A percentile compares a stretch with the other conserved stretches of the same genome.
phyloP scores from a whole-genome alignment of 2,888 invertebrate species.

The Caprella mutica region DNA sequence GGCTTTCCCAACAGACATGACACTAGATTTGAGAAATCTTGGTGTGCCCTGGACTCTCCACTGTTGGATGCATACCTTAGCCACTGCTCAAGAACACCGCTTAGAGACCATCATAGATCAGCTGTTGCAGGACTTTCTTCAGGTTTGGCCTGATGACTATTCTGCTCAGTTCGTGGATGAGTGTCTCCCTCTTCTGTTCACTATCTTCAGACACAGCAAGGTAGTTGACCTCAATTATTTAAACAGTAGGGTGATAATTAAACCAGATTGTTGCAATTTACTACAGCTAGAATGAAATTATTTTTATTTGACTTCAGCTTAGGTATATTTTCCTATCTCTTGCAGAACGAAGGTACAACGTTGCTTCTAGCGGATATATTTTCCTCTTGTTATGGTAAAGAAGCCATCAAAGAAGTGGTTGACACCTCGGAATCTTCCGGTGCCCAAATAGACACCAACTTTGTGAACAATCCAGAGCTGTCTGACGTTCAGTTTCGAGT shows the following conservation, averaged over 20 bases:
- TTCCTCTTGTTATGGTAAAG: constrained; percentile 79
- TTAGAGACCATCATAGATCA: constrained; percentile 77
- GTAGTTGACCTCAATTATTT: no score
- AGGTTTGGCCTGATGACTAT: constrained; percentile 81
- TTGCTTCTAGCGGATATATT: constrained; percentile 75
- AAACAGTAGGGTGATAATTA: no score
- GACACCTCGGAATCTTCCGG: constrained; percentile 47
- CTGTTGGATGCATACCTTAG: constrained; percentile 81
- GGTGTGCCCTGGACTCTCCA: constrained; percentile 85
- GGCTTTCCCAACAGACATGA: constrained; percentile 54
- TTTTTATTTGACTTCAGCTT: not conserved
- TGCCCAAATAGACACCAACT: constrained; percentile 78
- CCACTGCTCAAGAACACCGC: constrained; percentile 71
- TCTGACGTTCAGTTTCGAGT: constrained; percentile 87
- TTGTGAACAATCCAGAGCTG: constrained; percentile 84
- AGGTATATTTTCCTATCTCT: constrained; percentile 29
- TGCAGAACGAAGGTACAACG: constrained; percentile 75
- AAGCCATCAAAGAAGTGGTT: constrained; percentile 63
- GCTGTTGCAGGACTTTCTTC: constrained; percentile 73
- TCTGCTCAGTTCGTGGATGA: constrained; percentile 80
- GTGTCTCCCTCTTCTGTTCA: constrained; percentile 75
- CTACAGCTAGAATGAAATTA: not conserved
- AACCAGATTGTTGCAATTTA: no score
- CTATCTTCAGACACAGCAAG: constrained; percentile 80
- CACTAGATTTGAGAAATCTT: constrained; percentile 69